Evolutionary conservation across 35 echinoderm and acorn worm genomes (phyloP), one percentile per base, ranked within the genome.

Genomic region (Stichopus chloronotus): DNA sequence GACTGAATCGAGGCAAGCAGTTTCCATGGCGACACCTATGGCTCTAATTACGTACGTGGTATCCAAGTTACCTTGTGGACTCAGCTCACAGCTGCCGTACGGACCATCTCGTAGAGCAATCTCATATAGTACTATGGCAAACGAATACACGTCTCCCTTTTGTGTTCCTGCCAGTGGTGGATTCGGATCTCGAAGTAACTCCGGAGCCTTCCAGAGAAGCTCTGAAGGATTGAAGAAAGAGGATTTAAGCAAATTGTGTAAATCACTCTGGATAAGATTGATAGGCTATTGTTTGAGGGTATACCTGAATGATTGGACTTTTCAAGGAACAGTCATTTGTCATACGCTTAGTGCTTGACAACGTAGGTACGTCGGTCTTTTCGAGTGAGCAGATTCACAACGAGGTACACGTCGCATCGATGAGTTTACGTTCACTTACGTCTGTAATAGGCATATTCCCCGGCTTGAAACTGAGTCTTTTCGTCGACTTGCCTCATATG

Each of bases 91-190:
- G 59, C 91, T 92, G 25, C 97, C 97, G 71, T 78, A 99, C 4
- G 97, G 97, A 8, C 97, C 97, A 57, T 95, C 80, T 63, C 97
- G 65, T 52, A 96, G 63, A 25, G 93, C 92, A 55, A 99, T 94
- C 65, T 99, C 97, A 81, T 96, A 99, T 4, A 99, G 95, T 58
- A 99, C 91, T 63, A 99, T 96, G 16, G 84, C 94, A 81, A 99
- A 95, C 3, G 97, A 88, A 71, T 95, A 99, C 5, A 96, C 78
- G 59, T 99, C 97, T 63, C 88, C 95, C 76, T 99, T 99, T 69
- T 96, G 97, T 10, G 95, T 96, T 72, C 97, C 97, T 65, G 79
- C 89, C 53, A 84, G 83, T 21, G 93, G 93, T 8, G 93, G 69
- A 63, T 91, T 92, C 4, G 72, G 74, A 52, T 92, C 92, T 69